Percentiles rank a stretch among this genome's conserved stretches.
Conservation (phyloP, 2,888 invertebrate genomes). For the Andrena chrysosceles region DNA sequence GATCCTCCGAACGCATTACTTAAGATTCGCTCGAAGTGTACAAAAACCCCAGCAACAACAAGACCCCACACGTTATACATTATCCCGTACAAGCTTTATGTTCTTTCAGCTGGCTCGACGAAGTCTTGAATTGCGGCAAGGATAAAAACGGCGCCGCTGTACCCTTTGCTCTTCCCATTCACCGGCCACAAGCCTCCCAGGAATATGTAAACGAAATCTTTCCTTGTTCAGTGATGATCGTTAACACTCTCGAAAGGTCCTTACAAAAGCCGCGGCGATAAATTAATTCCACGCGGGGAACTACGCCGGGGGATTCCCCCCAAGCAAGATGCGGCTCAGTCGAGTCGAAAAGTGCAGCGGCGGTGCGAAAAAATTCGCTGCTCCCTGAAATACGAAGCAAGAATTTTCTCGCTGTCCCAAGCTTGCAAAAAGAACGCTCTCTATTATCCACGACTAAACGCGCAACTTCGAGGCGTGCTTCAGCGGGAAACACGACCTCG, state of each 20-base stretch:
- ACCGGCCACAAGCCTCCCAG: constrained; percentile 13
- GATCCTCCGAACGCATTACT: no score
- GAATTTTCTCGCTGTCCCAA: background rate
- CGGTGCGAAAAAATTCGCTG: background rate
- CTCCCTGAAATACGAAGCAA: background rate
- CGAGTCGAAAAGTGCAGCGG: background rate
- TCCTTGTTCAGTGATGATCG: background rate
- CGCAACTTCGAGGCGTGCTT: no score
- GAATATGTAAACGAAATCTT: constrained; percentile 55
- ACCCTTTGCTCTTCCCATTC: constrained; percentile 59
- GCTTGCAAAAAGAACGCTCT: no score
- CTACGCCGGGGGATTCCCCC: background rate
- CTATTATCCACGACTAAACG: no score
- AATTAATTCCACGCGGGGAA: constrained; percentile 50
- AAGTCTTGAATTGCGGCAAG: constrained; percentile 25
- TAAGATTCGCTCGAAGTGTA: no score
- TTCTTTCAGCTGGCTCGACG: constrained; percentile 28
- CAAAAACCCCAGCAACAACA: background rate
- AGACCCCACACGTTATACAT: background rate
- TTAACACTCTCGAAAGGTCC: constrained; percentile 40
- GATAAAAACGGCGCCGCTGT: background rate
- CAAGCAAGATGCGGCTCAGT: background rate
- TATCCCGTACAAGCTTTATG: constrained; percentile 9
- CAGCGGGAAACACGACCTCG: no score
- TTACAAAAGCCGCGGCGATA: constrained; percentile 48